A percentile compares a stretch with the other conserved stretches of the same genome.
phyloP scores from a whole-genome alignment of 2,113 vertebrate species.

The Mirounga angustirostris region DNA sequence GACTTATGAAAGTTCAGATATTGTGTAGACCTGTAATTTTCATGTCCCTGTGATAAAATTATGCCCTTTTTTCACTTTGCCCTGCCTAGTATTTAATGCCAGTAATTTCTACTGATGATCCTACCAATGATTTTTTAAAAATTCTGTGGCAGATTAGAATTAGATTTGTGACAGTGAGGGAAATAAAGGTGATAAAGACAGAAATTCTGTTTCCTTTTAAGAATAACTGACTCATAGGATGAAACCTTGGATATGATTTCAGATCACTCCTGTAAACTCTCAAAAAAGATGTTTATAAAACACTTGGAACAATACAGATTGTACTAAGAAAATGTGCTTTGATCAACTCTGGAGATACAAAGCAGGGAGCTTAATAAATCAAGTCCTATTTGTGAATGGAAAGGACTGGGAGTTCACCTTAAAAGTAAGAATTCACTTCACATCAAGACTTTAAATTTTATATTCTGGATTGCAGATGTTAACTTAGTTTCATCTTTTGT shows the following conservation, averaged over 20 bases:
- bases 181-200: slow-evolving; percentile 70
- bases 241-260: slow-evolving; percentile 69
- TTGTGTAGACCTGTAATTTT: background rate
- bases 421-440: slow-evolving; percentile 71
- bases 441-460: slow-evolving; percentile 56
- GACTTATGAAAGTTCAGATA: background rate
- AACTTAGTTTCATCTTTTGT: slow-evolving; percentile 68
- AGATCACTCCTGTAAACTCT: slow-evolving; percentile 72
- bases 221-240: slow-evolving; percentile 73
- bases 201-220: slow-evolving; percentile 68
- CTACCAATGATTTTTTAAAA: background rate
- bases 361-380: slow-evolving; percentile 72
- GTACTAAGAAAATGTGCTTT: slow-evolving; percentile 78
- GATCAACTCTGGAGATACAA: slow-evolving; percentile 75
- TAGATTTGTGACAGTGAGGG: slow-evolving; percentile 31
- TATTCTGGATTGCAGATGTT: slow-evolving; percentile 62
- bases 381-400: slow-evolving; percentile 72
- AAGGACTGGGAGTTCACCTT: slow-evolving; percentile 70
- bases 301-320: slow-evolving; percentile 80
- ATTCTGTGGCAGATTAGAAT: slow-evolving; percentile 34
- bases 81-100: background rate
- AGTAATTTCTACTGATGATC: slow-evolving; percentile 29
- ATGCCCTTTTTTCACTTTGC: background rate
- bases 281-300: slow-evolving; percentile 80
- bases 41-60: background rate